These are phyloP conservation scores for Lasioglossum pauxillum DNA, from an alignment of 2,888 invertebrate species.

Conservation along the genomic window DNA sequence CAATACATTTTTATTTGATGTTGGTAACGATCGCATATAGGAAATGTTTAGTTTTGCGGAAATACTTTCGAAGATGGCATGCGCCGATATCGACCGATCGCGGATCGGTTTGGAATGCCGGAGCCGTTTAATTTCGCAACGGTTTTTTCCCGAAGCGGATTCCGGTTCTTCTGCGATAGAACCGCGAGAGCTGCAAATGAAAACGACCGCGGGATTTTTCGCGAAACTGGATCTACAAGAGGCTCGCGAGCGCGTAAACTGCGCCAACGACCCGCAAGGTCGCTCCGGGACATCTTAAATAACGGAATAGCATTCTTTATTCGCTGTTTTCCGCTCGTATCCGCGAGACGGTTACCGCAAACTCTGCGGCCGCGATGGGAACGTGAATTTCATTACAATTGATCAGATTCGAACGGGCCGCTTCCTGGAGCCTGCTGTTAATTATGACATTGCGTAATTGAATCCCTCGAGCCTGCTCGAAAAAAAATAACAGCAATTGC, in stretches of 20 bases:
- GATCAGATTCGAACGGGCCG: neutral
- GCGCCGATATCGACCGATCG: neutral
- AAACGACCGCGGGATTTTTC: slow-evolving; percentile 16
- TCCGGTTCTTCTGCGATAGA: neutral
- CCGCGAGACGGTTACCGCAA: slow-evolving; percentile 19
- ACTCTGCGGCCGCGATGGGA: neutral
- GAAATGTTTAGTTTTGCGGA: neutral
- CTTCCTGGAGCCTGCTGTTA: neutral
- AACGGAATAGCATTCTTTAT: slow-evolving; percentile 36
- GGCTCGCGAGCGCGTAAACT: slow-evolving; percentile 6
- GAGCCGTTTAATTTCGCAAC: slow-evolving; percentile 15
- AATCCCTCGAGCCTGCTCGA: too few relatives aligned
- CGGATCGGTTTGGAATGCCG: neutral
- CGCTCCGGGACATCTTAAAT: slow-evolving; percentile 19
- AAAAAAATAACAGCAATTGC: too few relatives aligned
- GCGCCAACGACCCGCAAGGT: slow-evolving; percentile 26
- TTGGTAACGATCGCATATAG: neutral
- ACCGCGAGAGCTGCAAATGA: slow-evolving; percentile 6
- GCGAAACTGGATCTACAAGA: slow-evolving; percentile 29
- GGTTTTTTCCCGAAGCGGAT: neutral
- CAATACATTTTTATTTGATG: neutral
- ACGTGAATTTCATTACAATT: slow-evolving; percentile 19
- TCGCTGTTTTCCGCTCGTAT: neutral
- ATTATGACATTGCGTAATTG: neutral
- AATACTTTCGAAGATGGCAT: neutral